Evolutionary conservation across 1,140 invertebrate genomes (phyloP), one percentile per base, ranked within the genome.

Genomic region (Zaprionus camerounensis): DNA sequence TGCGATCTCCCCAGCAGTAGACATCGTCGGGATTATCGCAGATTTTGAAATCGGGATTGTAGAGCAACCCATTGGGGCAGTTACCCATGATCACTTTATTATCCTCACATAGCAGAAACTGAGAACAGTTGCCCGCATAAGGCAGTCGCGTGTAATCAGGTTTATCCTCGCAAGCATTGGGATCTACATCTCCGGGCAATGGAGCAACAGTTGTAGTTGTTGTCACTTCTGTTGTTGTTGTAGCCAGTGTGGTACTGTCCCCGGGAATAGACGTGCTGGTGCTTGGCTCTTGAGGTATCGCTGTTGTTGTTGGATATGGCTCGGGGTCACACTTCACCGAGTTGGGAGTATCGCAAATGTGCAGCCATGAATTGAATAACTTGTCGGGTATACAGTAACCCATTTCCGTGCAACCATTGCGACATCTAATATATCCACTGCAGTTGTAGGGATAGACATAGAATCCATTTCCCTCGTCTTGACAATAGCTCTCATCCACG

Each of bases 311-410:
- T 2, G 85, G 82, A 65, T 64, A 73, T 0, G 82, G 64, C 46
- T 0, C 0, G 3, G 76, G 76, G 5, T 71, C 15, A n/a, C 85
- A 90, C 2, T 20, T 1, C 9, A 90, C 86, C 0, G 86, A 77
- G 1, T 78, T 28, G 15, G 85, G 86, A 13, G 86, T 91, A 58
- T 90, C 86, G 63, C 86, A 90, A 7, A 91, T 91, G 22, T 80
- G 57, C 6, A 82, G 49, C 55, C 59, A 36, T 0, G 46, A 13
- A 38, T 90, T 90, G 7, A 86, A 90, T 3, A 85, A 61, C 13
- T 85, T 90, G 7, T 80, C 82, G 17, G 79, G 59, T 34, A 77
- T 83, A 24, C 85, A 90, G 28, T 71, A 88, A 2, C 68, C 81
- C 53, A 81, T 31, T 2, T 69, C 56, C 0, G 81, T 84, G 67